phyloP scores from a whole-genome alignment of 2,797 vertebrate genomes.

The Triplophysa bombifrons region DNA sequence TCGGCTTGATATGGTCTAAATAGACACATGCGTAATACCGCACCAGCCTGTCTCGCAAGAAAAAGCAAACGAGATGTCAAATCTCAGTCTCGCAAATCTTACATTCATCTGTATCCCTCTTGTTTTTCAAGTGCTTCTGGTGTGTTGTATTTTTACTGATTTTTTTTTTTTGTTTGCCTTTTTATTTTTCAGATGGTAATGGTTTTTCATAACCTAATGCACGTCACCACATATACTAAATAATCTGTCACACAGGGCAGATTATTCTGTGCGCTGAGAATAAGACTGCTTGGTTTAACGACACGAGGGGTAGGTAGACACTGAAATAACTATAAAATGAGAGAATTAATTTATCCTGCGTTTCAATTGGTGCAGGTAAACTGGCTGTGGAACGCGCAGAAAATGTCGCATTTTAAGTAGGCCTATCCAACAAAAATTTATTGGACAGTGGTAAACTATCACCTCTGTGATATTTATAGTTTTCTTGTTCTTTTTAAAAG shows the following conservation, averaged over 20 bases:
- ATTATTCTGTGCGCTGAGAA: not conserved
- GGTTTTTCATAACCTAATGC: not conserved
- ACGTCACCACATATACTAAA: not conserved
- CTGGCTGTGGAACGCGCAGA: not conserved
- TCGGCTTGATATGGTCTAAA: constrained; percentile 73
- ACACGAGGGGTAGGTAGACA: not conserved
- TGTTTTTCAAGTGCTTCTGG: constrained; percentile 2
- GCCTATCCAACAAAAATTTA: not conserved
- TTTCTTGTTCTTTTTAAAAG: constrained; percentile 64
- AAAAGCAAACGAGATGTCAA: constrained; percentile 9
- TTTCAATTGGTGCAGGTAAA: not conserved
- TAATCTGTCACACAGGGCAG: not conserved
- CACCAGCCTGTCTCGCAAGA: constrained; percentile 66
- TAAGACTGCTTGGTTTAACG: not conserved
- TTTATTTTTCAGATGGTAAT: not conserved
- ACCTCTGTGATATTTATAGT: constrained; percentile 66
- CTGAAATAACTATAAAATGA: constrained; percentile 5
- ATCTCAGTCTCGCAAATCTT: constrained; percentile 1
- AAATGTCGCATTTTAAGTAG: constrained; percentile 7
- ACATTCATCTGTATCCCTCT: not conserved
- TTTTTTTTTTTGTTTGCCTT: not conserved
- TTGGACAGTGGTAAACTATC: constrained; percentile 20
- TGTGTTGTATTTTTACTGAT: not conserved
- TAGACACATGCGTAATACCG: constrained; percentile 91
- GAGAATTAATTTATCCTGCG: not conserved